phyloP scores from a whole-genome alignment of 2,113 vertebrate species.

The Microcebus ravelobensis region DNA sequence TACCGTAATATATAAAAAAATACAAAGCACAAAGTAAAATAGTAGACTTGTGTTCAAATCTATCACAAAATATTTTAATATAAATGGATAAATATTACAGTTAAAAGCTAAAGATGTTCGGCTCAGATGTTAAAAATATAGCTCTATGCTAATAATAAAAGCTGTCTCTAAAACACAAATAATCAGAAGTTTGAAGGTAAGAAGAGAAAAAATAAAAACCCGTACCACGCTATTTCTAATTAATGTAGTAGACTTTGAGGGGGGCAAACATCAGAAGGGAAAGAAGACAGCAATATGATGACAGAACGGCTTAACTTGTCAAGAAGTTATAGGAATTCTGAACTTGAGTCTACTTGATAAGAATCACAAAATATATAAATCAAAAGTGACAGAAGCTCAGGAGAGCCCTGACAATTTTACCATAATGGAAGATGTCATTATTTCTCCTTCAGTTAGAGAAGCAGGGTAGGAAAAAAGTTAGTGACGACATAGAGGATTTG shows the following conservation, averaged over 20 bases:
- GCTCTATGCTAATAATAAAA: not conserved
- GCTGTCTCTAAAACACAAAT: not conserved
- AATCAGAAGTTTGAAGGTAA: not conserved
- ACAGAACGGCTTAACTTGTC: not conserved
- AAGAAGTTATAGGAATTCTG: not conserved
- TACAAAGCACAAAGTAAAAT: not conserved
- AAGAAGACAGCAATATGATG: not conserved
- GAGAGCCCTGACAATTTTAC: not conserved
- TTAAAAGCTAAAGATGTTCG: not conserved
- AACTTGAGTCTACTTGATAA: not conserved
- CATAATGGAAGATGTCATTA: not conserved
- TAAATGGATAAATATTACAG: not conserved
- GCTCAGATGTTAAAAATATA: not conserved
- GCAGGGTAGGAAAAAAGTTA: not conserved
- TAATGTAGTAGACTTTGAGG: not conserved
- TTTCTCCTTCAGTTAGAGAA: not conserved
- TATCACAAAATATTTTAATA: not conserved
- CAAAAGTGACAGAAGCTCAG: not conserved
- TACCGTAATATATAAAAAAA: not conserved
- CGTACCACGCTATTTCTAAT: not conserved
- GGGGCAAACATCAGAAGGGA: not conserved
- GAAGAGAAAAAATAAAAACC: not conserved
- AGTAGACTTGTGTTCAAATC: not conserved
- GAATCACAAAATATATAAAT: not conserved
- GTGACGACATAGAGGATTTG: not conserved